Base-by-base conservation (phyloP, 2,797 vertebrate genomes). In the Crocidura indochinensis region DNA sequence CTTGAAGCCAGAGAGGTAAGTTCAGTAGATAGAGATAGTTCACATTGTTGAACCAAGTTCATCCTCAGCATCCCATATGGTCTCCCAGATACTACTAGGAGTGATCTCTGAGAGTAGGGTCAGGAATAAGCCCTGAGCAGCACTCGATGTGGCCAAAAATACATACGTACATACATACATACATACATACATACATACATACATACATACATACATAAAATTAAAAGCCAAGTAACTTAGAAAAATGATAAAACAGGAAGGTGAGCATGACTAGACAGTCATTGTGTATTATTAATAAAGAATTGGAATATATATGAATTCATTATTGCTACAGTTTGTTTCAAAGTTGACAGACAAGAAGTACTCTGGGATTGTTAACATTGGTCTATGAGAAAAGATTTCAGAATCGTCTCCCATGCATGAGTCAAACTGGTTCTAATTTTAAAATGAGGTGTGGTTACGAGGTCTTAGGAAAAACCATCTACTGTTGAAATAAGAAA, bases 381-480 rank as follows among this genome's bases (percentile, higher is more conserved):
- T 38, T 17, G 27, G 95, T 60, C 46, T 60, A 47, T 20, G 44
- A 62, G 64, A 78, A 91, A 92, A 81, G 8, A 8, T 74, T 68
- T 90, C 82, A 75, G 71, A 87, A 73, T 60, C 46, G 10, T 86
- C 69, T 73, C 53, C 62, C 62, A 73, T 20, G 53, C 17, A 6
- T 26, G 19, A 73, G 20, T 67, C 71, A 82, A 69, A 88, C 17
- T 1, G 0, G 19, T 62, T 46, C 69, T 64, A 20, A 56, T 53
- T 92, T 79, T 68, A 87, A 90, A 20, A 24, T 72, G 44, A 81
- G 75, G 27, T 60, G 91, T 60, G 81, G 92, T 31, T 29, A 65
- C 78, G 31, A 64, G 71, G 71, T 64, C 74, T 87, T 27, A 67
- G 71, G 74, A 44, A 75, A 38, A 90, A 85, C 5, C 75, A 20